A percentile compares a stretch with the other conserved stretches of the same genome.
phyloP scores from a whole-genome alignment of 2,113 vertebrate species.

The Corydoras maculifer region DNA sequence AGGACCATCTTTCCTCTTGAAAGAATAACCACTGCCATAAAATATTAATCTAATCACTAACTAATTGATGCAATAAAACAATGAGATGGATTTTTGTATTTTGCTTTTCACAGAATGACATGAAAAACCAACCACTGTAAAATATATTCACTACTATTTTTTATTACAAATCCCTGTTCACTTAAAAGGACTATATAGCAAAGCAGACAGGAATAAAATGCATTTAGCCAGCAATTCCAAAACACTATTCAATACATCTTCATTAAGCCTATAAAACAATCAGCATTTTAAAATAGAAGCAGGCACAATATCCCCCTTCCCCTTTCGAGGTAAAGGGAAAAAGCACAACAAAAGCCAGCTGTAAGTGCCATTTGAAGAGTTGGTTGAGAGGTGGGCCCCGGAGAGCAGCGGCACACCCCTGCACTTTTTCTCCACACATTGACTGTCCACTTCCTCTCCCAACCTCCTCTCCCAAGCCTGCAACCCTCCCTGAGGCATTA shows the following conservation, averaged over 20 bases:
- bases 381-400: slow-evolving; percentile 18
- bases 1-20: no score
- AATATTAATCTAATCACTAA: no score
- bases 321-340: slow-evolving; percentile 14
- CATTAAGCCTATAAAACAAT: slow-evolving; percentile 1
- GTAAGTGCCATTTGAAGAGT: slow-evolving; percentile 29
- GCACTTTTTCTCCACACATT: slow-evolving; percentile 45
- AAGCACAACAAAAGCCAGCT: slow-evolving; percentile 42
- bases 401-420: slow-evolving; percentile 37
- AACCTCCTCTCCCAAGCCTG: slow-evolving; percentile 31
- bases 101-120: no score
- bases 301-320: slow-evolving; percentile 24
- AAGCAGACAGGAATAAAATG: no score
- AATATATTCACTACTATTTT: no score
- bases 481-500: slow-evolving; percentile 23
- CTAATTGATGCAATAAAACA: no score
- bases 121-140: no score
- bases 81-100: no score
- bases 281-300: slow-evolving; percentile 15
- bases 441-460: slow-evolving; percentile 41
- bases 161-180: no score
- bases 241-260: neutral
- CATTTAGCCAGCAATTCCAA: no score
- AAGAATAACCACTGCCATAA: no score
- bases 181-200: no score